Evolutionary conservation across 2,113 vertebrate species (phyloP).

Genomic region (Serilophus lunatus): DNA sequence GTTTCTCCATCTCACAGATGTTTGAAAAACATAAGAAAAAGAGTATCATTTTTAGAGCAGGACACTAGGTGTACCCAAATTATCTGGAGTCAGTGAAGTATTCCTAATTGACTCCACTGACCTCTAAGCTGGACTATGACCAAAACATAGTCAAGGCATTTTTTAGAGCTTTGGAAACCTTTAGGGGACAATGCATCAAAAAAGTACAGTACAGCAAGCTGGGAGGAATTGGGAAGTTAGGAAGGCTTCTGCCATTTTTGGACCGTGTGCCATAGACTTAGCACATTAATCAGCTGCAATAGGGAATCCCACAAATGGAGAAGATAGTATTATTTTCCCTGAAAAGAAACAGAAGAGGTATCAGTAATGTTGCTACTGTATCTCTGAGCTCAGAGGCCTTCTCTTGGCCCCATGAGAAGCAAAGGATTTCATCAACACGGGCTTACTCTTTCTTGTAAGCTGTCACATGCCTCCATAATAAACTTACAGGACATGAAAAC

Average conservation of each 20-base stretch:
- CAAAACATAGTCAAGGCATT: neutral
- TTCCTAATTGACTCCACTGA: neutral
- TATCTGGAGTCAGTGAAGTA: neutral
- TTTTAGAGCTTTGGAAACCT: neutral
- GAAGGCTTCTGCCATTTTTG: neutral
- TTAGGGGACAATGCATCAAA: neutral
- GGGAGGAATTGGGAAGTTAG: neutral
- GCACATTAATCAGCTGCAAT: neutral
- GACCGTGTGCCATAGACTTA: neutral
- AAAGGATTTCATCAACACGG: neutral
- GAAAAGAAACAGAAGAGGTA: neutral
- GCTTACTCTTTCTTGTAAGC: neutral
- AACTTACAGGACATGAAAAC: neutral
- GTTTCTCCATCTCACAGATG: neutral
- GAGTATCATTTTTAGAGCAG: neutral
- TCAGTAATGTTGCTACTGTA: neutral
- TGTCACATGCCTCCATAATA: neutral
- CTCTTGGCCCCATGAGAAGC: neutral
- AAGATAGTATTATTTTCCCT: neutral
- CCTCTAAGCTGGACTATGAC: neutral
- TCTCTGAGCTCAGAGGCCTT: neutral
- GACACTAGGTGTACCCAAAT: neutral
- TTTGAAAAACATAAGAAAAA: neutral
- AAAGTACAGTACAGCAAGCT: neutral
- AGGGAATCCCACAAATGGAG: neutral